Conservation (phyloP, 1,140 invertebrate genomes). For the Leptopilina boulardi region DNA sequence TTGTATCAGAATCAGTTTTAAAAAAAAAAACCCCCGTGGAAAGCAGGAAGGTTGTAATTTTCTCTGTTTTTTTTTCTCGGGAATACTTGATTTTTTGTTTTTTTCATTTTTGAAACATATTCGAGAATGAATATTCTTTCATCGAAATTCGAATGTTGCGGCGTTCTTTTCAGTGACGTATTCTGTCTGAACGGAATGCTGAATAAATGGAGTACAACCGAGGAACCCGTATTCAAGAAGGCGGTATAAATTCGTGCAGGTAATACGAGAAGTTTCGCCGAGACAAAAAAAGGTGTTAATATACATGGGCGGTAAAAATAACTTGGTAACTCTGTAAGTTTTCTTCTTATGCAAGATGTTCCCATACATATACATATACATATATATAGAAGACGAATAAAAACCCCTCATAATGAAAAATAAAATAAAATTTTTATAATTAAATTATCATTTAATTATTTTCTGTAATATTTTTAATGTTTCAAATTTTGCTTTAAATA, state of each 20-base stretch:
- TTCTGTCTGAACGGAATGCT: constrained; percentile 26
- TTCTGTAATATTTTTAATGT: no score
- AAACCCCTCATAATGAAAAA: no score
- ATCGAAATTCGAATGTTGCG: constrained; percentile 28
- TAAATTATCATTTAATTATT: no score
- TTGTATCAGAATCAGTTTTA: background rate
- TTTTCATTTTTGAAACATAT: background rate
- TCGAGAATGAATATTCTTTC: constrained; percentile 31
- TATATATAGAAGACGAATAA: no score
- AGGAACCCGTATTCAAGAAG: constrained; percentile 33
- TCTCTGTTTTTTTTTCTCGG: no score
- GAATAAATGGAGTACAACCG: constrained; percentile 25
- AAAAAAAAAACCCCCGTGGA: background rate
- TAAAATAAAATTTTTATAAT: no score
- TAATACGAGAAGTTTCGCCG: constrained; percentile 24
- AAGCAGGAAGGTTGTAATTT: background rate
- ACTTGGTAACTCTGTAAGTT: constrained; percentile 16
- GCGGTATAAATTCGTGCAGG: constrained; percentile 33
- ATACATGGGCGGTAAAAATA: constrained; percentile 30
- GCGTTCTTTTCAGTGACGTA: constrained; percentile 21
- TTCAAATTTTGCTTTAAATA: no score
- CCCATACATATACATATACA: no score
- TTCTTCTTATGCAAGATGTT: constrained; percentile 10
- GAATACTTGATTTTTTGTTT: background rate
- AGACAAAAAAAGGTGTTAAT: constrained; percentile 32